These are phyloP conservation scores for Caenorhabditis drosophilae DNA, from an alignment of 2,888 invertebrate genomes.

Conservation along the genomic window DNA sequence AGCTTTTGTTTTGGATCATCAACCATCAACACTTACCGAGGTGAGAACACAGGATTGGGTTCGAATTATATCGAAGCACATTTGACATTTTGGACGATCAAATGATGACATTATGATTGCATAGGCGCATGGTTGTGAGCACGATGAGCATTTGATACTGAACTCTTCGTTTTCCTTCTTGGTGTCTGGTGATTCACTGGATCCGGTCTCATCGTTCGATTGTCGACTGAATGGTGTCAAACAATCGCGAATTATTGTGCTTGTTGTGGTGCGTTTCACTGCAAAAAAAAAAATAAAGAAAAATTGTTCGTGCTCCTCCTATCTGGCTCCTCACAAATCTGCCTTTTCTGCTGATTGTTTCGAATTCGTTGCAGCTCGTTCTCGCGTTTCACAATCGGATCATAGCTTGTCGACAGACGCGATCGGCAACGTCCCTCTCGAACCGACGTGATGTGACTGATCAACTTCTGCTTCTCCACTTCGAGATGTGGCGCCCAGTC, in stretches of 20 bases:
- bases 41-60: constrained; percentile 22
- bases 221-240: constrained; percentile 53
- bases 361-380: constrained; percentile 52
- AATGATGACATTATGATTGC: constrained; percentile 50
- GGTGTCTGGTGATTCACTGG: constrained; percentile 47
- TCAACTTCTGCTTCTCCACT: constrained; percentile 45
- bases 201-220: constrained; percentile 53
- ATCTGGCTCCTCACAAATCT: constrained; percentile 49
- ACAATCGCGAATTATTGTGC: constrained; percentile 39
- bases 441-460: constrained; percentile 34
- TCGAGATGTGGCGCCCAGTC: constrained; percentile 54
- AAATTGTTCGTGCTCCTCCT: no score
- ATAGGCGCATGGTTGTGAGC: constrained; percentile 40
- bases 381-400: constrained; percentile 48
- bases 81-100: constrained; percentile 57
- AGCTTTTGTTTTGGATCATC: not conserved
- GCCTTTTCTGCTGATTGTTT: constrained; percentile 57
- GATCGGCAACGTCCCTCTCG: constrained; percentile 1
- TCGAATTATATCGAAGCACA: constrained; percentile 51
- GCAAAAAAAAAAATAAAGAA: constrained; percentile 6
- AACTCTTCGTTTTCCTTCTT: constrained; percentile 48
- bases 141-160: constrained; percentile 40
- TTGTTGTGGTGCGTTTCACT: constrained; percentile 40
- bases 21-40: constrained; percentile 19
- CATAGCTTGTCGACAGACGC: constrained; percentile 4